phyloP scores from a whole-genome alignment of 2,113 vertebrate genomes.

The Glareola pratincola region DNA sequence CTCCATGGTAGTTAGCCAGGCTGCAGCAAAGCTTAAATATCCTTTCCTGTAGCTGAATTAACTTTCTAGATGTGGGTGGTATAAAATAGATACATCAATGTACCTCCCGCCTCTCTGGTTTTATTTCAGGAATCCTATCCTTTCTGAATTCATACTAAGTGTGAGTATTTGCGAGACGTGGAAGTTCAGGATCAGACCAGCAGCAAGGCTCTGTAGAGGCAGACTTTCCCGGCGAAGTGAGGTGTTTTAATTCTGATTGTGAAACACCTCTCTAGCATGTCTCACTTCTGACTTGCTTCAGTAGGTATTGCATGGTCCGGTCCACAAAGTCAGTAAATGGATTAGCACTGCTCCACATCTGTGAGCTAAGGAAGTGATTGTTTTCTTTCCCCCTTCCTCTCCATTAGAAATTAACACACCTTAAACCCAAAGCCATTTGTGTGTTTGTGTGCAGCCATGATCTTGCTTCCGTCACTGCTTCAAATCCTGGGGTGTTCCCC shows the following conservation, averaged over 20 bases:
- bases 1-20: background rate
- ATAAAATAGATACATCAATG: background rate
- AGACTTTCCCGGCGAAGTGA: background rate
- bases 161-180: background rate
- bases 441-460: background rate
- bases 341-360: background rate
- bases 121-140: background rate
- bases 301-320: background rate
- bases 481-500: background rate
- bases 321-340: background rate
- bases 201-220: background rate
- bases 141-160: background rate
- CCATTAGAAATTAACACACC: background rate
- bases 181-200: background rate
- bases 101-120: background rate
- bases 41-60: background rate
- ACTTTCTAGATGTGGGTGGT: background rate
- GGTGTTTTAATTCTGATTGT: background rate
- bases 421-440: background rate
- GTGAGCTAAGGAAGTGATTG: background rate
- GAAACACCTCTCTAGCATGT: background rate
- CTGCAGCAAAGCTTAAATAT: background rate
- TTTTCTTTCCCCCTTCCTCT: background rate
- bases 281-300: background rate
- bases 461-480: background rate